Evolutionary conservation across 2,797 vertebrate genomes (phyloP).

Genomic region (Neolamprologus multifasciatus): DNA sequence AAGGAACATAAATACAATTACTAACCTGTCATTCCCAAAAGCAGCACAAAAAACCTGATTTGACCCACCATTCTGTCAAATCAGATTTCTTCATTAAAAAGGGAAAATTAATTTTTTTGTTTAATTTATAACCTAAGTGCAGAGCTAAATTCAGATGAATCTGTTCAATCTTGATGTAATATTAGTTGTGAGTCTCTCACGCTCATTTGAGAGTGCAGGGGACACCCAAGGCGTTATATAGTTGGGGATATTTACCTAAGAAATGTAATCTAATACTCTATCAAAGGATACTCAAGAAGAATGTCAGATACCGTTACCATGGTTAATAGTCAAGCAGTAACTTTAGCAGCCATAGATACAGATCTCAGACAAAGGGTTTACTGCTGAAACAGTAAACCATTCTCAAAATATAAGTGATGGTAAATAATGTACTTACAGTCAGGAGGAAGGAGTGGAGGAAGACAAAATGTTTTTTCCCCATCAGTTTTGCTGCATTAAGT

Average conservation of each 20-base stretch:
- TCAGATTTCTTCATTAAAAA: accelerated
- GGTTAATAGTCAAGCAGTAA: too few relatives aligned
- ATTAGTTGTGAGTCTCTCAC: not conserved
- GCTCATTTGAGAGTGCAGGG: not conserved
- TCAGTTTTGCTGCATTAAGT: too few relatives aligned
- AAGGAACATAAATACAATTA: not conserved
- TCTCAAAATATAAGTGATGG: too few relatives aligned
- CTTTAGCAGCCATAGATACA: too few relatives aligned
- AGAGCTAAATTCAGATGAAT: not conserved
- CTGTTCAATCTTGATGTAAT: not conserved
- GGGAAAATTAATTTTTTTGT: too few relatives aligned
- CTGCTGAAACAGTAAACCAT: too few relatives aligned
- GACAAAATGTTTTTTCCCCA: too few relatives aligned
- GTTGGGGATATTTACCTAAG: not conserved
- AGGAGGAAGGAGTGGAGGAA: too few relatives aligned
- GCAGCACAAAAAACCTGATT: not conserved
- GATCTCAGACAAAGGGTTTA: too few relatives aligned
- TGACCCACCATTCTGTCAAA: not conserved
- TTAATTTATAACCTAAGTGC: not conserved
- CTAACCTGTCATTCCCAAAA: not conserved
- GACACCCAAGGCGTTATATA: not conserved
- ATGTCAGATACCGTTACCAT: not conserved
- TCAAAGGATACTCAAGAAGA: not conserved
- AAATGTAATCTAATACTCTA: not conserved
- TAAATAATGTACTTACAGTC: too few relatives aligned